A percentile compares a stretch with the other conserved stretches of the same genome.
Conservation (phyloP, 2,888 invertebrate species). For the Uloborus plumipes region DNA sequence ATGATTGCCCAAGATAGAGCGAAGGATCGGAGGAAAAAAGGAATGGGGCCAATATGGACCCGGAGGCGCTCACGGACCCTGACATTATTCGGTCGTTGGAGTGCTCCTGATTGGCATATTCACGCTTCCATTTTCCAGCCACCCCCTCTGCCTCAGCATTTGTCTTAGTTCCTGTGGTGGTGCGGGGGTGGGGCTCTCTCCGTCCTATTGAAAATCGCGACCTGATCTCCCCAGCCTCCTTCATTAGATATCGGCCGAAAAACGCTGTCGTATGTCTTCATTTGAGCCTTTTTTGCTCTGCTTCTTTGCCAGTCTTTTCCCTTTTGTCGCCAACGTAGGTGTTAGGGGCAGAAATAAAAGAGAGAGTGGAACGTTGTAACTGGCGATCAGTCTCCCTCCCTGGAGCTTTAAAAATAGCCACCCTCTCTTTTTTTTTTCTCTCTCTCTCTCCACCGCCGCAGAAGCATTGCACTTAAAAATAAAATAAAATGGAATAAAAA, state of each 20-base stretch:
- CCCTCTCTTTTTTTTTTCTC: slow-evolving; percentile 22
- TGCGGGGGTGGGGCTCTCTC: background rate
- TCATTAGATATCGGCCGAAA: slow-evolving; percentile 63
- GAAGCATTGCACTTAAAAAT: slow-evolving; percentile 56
- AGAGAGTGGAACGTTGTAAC: slow-evolving; percentile 54
- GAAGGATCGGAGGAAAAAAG: slow-evolving; percentile 1
- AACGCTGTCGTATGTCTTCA: slow-evolving; percentile 64
- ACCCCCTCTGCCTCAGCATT: slow-evolving; percentile 17
- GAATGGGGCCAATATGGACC: slow-evolving; percentile 31
- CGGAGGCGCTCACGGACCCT: slow-evolving; percentile 12
- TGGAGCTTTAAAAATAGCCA: slow-evolving; percentile 61
- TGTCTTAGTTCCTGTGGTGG: slow-evolving; percentile 34
- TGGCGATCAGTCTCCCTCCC: slow-evolving; percentile 61
- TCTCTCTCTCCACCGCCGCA: slow-evolving; percentile 22
- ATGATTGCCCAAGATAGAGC: slow-evolving; percentile 29
- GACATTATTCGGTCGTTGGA: slow-evolving; percentile 44
- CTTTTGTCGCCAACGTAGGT: slow-evolving; percentile 51
- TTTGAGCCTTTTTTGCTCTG: slow-evolving; percentile 28
- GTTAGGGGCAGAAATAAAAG: slow-evolving; percentile 20
- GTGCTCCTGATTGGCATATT: slow-evolving; percentile 57
- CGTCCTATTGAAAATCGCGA: background rate
- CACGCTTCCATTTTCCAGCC: slow-evolving; percentile 41
- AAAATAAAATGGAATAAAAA: slow-evolving; percentile 16
- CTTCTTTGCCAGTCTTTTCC: slow-evolving; percentile 4
- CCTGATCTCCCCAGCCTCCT: slow-evolving; percentile 29